Percentiles rank a stretch among this genome's conserved stretches.
Conservation (phyloP, 2,888 invertebrate genomes). For the Mythimna ferrago region DNA sequence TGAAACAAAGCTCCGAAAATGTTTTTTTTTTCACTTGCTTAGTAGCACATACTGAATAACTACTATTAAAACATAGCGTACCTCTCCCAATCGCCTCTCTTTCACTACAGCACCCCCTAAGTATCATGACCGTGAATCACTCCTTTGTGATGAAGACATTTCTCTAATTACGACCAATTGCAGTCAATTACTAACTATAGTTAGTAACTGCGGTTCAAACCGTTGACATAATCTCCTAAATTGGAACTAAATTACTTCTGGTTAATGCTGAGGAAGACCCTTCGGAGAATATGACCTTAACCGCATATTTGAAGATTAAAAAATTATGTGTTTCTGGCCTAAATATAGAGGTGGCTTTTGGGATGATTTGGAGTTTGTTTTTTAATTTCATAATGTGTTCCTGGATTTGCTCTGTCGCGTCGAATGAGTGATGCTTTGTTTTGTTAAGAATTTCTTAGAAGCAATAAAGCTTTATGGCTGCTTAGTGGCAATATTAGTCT, state of each 20-base stretch:
- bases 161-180: slow-evolving; percentile 66
- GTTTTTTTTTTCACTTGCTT: no score
- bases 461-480: no score
- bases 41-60: no score
- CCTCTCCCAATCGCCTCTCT: slow-evolving; percentile 13
- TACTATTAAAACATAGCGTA: not conserved
- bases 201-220: slow-evolving; percentile 42
- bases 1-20: no score
- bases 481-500: no score
- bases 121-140: slow-evolving; percentile 65
- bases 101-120: not conserved
- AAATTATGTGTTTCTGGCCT: slow-evolving; percentile 9
- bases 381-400: not conserved
- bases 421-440: not conserved
- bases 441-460: not conserved
- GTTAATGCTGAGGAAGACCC: not conserved
- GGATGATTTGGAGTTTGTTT: not conserved
- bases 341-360: slow-evolving; percentile 1
- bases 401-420: not conserved
- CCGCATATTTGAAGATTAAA: slow-evolving; percentile 37
- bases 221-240: slow-evolving; percentile 51
- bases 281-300: slow-evolving; percentile 50
- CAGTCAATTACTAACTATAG: slow-evolving; percentile 61
- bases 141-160: slow-evolving; percentile 65
- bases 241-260: slow-evolving; percentile 32